Base-by-base conservation (phyloP, 2,888 invertebrate species). In the Ctena decussata region DNA sequence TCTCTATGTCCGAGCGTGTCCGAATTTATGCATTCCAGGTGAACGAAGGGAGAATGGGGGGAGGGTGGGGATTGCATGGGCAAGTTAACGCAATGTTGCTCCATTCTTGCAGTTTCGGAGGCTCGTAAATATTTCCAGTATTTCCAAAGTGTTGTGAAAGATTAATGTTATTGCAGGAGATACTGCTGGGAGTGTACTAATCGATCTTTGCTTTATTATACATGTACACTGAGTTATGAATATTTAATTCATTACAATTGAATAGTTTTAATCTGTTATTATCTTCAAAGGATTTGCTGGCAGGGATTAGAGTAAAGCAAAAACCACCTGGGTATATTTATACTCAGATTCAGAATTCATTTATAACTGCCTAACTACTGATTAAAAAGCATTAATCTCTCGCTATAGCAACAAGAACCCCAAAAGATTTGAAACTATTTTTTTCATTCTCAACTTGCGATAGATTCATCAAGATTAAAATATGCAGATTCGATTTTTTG, bases 141-240 rank as follows among this genome's bases (percentile, higher is more conserved):
- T n/a, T n/a, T n/a, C n/a, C n/a, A n/a, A n/a, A n/a, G n/a, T n/a
- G n/a, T n/a, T n/a, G n/a, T n/a, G n/a, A n/a, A n/a, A n/a, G n/a
- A n/a, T n/a, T n/a, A n/a, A n/a, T n/a, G n/a, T n/a, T n/a, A n/a
- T n/a, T n/a, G n/a, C n/a, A n/a, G n/a, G n/a, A n/a, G n/a, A n/a
- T n/a, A n/a, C n/a, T n/a, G n/a, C n/a, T n/a, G n/a, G n/a, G n/a
- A n/a, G n/a, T n/a, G n/a, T n/a, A n/a, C n/a, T n/a, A 15, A 53
- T 53, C 21, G 53, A 18, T 5, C 21, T 53, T 53, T 21, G 21
- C 8, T 5, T 53, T 53, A 53, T 53, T 53, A n/a, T 53, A n/a
- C 53, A 53, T 53, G 53, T 53, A 53, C 53, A n/a, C 53, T 53
- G 35, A 65, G 32, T 65, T 65, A 65, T 65, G 65, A 65, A 65